Conservation (phyloP, 1,140 invertebrate species). For the Lordiphosa mommai region DNA sequence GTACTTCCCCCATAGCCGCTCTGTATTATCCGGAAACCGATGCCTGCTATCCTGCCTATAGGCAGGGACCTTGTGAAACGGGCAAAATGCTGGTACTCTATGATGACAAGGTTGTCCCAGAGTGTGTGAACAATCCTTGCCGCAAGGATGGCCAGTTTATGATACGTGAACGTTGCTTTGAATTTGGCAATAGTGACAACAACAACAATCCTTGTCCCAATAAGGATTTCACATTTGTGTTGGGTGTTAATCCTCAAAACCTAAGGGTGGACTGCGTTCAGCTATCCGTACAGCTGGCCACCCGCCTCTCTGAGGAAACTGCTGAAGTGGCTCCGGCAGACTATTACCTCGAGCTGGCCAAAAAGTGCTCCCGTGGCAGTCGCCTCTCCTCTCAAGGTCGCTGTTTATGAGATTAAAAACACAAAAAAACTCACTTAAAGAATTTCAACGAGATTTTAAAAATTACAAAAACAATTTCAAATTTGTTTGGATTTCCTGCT, state of each 20-base stretch:
- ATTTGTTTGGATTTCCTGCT: slow-evolving; percentile 24
- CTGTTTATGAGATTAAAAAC: slow-evolving; percentile 15
- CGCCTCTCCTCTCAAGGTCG: slow-evolving; percentile 36
- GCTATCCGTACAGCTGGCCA: slow-evolving; percentile 56
- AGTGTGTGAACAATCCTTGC: slow-evolving; percentile 83
- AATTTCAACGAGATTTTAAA: slow-evolving; percentile 5
- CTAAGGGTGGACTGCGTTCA: slow-evolving; percentile 80
- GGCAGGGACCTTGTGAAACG: slow-evolving; percentile 82
- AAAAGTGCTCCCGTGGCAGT: slow-evolving; percentile 64
- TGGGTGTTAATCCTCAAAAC: slow-evolving; percentile 81
- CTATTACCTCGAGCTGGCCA: slow-evolving; percentile 48
- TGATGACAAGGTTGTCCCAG: slow-evolving; percentile 80
- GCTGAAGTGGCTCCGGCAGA: slow-evolving; percentile 34
- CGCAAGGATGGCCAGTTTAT: slow-evolving; percentile 80
- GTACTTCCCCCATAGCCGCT: slow-evolving; percentile 79
- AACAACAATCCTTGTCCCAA: slow-evolving; percentile 72
- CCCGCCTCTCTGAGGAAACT: slow-evolving; percentile 47
- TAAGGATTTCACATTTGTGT: slow-evolving; percentile 66
- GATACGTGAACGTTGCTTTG: slow-evolving; percentile 81
- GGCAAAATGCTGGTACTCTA: slow-evolving; percentile 82
- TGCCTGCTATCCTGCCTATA: slow-evolving; percentile 83
- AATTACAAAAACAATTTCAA: slow-evolving; percentile 34
- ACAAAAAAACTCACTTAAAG: background rate
- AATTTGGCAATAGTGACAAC: slow-evolving; percentile 68
- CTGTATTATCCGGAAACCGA: slow-evolving; percentile 83